Percentiles rank a stretch among this genome's conserved stretches.
Evolutionary conservation across 2,113 vertebrate species (phyloP).

Genomic region (Oceanites oceanicus): DNA sequence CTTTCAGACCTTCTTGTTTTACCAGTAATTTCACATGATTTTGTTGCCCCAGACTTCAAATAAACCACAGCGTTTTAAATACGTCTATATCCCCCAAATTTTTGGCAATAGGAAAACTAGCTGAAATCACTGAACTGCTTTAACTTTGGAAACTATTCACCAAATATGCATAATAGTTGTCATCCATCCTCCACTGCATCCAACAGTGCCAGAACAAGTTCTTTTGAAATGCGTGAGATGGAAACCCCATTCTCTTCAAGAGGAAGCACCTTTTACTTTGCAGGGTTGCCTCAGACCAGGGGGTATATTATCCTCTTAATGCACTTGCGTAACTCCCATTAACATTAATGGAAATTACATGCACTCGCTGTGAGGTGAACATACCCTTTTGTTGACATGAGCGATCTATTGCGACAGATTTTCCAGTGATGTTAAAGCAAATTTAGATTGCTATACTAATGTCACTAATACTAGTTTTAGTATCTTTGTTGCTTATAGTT

Average conservation of each 20-base stretch:
- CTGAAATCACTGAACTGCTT: not conserved
- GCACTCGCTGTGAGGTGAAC: conserved; percentile 8
- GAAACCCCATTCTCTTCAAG: conserved; percentile 4
- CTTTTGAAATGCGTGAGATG: conserved; percentile 26
- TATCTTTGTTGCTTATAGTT: not conserved
- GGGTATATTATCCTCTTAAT: conserved; percentile 52
- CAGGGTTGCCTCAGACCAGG: conserved; percentile 27
- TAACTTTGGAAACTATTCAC: not conserved
- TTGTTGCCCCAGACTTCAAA: conserved; percentile 11
- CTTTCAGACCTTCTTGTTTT: not conserved
- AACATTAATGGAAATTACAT: conserved; percentile 47
- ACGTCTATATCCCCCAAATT: not conserved
- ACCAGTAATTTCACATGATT: not conserved
- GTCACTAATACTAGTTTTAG: not conserved
- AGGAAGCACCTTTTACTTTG: conserved; percentile 38
- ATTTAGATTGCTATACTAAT: not conserved
- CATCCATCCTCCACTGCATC: not conserved
- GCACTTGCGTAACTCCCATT: conserved; percentile 58
- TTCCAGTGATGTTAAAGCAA: not conserved
- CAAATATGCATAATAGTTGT: not conserved
- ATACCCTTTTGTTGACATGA: conserved; percentile 38
- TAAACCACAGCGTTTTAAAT: not conserved
- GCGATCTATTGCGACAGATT: not conserved
- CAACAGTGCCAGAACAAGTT: not conserved
- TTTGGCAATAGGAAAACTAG: not conserved